A percentile compares a stretch with the other conserved stretches of the same genome.
Conservation (phyloP, 92 coral and sea anemone species). For the Epizoanthus ramosus region DNA sequence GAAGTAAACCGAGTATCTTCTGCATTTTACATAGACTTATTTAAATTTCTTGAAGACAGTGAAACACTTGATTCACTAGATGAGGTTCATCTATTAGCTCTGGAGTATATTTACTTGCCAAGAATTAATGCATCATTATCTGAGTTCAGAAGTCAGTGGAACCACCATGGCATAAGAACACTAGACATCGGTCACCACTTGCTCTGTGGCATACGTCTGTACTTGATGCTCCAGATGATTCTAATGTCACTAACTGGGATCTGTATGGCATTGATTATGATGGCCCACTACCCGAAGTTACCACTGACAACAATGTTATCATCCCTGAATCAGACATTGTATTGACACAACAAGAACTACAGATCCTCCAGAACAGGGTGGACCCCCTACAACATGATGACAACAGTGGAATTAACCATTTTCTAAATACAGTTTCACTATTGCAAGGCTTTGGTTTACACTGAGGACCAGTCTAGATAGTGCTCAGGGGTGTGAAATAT, state of each 20-base stretch:
- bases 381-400: conserved; percentile 46
- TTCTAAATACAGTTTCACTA: conserved; percentile 30
- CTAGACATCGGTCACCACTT: conserved; percentile 59
- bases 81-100: conserved; percentile 56
- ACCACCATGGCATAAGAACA: conserved; percentile 70
- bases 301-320: conserved; percentile 48
- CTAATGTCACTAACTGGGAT: conserved; percentile 41
- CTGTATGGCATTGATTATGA: conserved; percentile 50
- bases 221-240: conserved; percentile 43
- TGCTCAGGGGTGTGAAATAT: too few species aligned
- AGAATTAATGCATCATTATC: conserved; percentile 58
- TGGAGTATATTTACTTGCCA: conserved; percentile 55
- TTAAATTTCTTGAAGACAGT: conserved; percentile 56
- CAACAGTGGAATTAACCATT: conserved; percentile 45
- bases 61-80: conserved; percentile 57
- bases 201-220: conserved; percentile 48
- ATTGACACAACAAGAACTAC: conserved; percentile 44
- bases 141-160: conserved; percentile 73
- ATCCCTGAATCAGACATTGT: conserved; percentile 48
- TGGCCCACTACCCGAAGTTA: conserved; percentile 54
- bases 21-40: conserved; percentile 38
- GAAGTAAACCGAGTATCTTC: conserved; percentile 54
- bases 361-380: conserved; percentile 36
- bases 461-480: too few species aligned
- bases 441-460: conserved; percentile 39